These are phyloP conservation scores for Exocentrus adspersus DNA, from an alignment of 2,888 invertebrate species.

Conservation along the genomic window DNA sequence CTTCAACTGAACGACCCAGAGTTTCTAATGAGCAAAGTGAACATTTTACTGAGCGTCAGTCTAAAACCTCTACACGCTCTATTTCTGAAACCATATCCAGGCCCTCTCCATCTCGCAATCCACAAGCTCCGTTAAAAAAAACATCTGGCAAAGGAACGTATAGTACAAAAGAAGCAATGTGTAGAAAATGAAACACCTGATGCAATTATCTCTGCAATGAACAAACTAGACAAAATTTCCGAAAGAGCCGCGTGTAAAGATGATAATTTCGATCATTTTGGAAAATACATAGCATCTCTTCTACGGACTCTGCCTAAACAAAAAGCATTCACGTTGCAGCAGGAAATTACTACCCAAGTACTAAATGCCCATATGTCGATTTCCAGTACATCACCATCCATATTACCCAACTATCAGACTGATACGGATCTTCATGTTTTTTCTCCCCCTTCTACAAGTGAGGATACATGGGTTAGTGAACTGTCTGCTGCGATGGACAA, in stretches of 20 bases:
- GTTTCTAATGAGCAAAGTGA: background rate
- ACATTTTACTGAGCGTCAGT: background rate
- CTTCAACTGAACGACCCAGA: background rate
- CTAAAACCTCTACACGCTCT: too few relatives aligned
- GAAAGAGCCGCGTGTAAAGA: background rate
- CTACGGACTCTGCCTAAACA: background rate
- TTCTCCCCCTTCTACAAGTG: background rate
- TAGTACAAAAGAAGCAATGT: background rate
- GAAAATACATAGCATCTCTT: slow-evolving; percentile 5
- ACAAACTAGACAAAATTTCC: background rate
- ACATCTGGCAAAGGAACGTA: background rate
- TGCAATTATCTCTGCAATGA: background rate
- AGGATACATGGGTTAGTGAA: background rate
- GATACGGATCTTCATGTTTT: background rate
- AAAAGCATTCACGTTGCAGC: background rate
- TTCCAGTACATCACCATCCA: background rate
- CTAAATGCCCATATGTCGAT: slow-evolving; percentile 5
- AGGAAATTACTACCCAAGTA: background rate
- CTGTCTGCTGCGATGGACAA: background rate
- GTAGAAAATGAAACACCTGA: background rate
- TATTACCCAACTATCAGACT: background rate
- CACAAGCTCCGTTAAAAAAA: slow-evolving; percentile 1
- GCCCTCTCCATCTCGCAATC: too few relatives aligned
- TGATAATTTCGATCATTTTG: slow-evolving; percentile 4
- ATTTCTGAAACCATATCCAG: too few relatives aligned